These are phyloP conservation scores for Drepanosiphum platanoidis DNA, from an alignment of 2,888 invertebrate species.

Conservation along the genomic window DNA sequence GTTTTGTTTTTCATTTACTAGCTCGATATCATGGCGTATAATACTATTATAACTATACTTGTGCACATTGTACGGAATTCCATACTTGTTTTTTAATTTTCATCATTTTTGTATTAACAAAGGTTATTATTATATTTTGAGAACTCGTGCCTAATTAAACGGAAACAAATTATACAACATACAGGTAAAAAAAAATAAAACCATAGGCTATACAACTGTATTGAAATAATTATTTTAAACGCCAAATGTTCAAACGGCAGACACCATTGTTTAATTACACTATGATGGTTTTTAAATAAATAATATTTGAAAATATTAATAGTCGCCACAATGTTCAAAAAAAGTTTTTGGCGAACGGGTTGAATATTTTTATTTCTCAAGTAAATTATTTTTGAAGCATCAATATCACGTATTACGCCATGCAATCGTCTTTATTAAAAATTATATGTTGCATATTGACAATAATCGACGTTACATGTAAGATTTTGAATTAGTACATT, in stretches of 20 bases:
- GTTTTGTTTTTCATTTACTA: too few species aligned
- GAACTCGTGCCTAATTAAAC: neutral
- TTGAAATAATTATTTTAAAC: constrained; percentile 47
- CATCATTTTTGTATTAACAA: too few species aligned
- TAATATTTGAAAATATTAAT: constrained; percentile 2
- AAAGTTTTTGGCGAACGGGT: constrained; percentile 23
- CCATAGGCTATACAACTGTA: neutral
- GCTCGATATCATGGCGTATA: too few species aligned
- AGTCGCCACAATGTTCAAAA: neutral
- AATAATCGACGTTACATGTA: constrained; percentile 30
- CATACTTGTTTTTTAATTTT: too few species aligned
- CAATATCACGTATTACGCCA: constrained; percentile 6
- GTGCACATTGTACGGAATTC: too few species aligned
- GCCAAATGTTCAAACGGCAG: constrained; percentile 41
- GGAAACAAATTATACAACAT: neutral
- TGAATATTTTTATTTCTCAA: neutral
- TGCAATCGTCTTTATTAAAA: constrained; percentile 30
- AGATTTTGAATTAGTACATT: constrained; percentile 20
- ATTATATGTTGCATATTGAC: neutral
- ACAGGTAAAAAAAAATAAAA: neutral
- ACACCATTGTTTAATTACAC: constrained; percentile 34
- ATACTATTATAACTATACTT: too few species aligned
- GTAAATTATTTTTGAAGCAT: neutral
- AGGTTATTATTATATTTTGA: too few species aligned
- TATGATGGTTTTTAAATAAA: neutral